Evolutionary conservation across 2,888 invertebrate species (phyloP).

Genomic region (Drosophila tanythrix): DNA sequence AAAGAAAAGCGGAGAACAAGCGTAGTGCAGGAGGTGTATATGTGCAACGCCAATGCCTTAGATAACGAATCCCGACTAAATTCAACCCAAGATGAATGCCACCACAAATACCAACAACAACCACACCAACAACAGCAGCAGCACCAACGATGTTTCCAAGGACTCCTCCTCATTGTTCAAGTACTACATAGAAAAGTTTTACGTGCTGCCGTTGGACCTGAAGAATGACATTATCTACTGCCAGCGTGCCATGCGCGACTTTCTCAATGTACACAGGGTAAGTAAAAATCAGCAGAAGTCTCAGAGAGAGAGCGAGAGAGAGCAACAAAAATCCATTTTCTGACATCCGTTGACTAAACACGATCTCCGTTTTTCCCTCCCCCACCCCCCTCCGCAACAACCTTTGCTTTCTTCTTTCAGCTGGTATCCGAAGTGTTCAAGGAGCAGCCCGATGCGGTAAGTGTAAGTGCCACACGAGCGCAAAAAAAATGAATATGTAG

Average conservation of each 20-base stretch:
- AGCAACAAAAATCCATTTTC: constrained; percentile 26
- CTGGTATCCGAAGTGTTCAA: constrained; percentile 80
- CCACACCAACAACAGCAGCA: constrained; percentile 1
- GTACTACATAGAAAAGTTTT: constrained; percentile 76
- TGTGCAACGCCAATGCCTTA: constrained; percentile 8
- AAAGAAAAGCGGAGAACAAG: background rate
- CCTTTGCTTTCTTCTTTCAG: constrained; percentile 38
- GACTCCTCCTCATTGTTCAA: constrained; percentile 53
- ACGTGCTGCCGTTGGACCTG: constrained; percentile 80
- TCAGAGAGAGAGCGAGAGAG: background rate
- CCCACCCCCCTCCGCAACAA: background rate
- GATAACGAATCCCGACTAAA: constrained; percentile 29
- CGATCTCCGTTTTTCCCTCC: constrained; percentile 17
- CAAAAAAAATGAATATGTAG: background rate
- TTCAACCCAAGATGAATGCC: constrained; percentile 49
- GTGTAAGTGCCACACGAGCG: constrained; percentile 44
- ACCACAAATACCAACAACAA: constrained; percentile 6
- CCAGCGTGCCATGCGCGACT: constrained; percentile 81
- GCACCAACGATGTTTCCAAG: constrained; percentile 28
- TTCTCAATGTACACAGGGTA: constrained; percentile 84
- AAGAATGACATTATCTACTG: constrained; percentile 84
- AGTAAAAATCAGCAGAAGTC: constrained; percentile 40
- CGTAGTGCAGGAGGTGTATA: background rate
- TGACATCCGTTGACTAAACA: constrained; percentile 29
- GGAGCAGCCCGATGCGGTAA: constrained; percentile 79